Conservation (phyloP, 1,140 invertebrate genomes). For the Hestina assimilis region DNA sequence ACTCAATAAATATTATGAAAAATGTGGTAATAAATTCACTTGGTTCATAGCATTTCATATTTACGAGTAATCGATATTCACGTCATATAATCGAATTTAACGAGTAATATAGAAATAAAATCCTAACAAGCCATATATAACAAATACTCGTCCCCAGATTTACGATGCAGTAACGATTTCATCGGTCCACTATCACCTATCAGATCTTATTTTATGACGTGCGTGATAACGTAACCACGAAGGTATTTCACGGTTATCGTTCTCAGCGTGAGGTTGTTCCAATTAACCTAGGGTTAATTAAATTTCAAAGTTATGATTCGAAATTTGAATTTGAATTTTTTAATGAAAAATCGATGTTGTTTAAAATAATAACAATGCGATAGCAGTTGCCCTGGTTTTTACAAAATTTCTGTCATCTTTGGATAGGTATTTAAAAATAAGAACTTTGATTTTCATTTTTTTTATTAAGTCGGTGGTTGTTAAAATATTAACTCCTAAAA, state of each 20-base stretch:
- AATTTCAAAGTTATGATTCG: not conserved
- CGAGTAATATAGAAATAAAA: slow-evolving; percentile 5
- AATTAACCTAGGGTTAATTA: slow-evolving; percentile 7
- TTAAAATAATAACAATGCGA: no score
- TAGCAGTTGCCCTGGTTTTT: no score
- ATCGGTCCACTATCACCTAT: slow-evolving; percentile 23
- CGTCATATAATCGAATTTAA: slow-evolving; percentile 6
- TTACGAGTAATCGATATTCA: not conserved
- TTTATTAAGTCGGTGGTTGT: no score
- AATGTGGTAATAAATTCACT: not conserved
- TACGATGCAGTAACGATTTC: slow-evolving; percentile 32
- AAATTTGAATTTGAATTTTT: not conserved
- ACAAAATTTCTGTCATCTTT: no score
- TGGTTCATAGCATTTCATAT: not conserved
- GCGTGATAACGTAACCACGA: not conserved
- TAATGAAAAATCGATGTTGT: no score
- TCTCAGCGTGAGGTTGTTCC: not conserved
- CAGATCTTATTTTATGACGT: slow-evolving; percentile 26
- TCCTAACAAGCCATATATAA: slow-evolving; percentile 18
- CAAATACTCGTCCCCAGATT: slow-evolving; percentile 16
- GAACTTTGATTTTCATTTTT: no score
- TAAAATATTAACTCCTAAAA: no score
- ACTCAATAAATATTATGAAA: no score
- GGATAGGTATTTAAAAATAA: no score
- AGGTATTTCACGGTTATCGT: slow-evolving; percentile 6